Conservation (phyloP, 2,113 vertebrate species). For the Seriola dumerili region DNA sequence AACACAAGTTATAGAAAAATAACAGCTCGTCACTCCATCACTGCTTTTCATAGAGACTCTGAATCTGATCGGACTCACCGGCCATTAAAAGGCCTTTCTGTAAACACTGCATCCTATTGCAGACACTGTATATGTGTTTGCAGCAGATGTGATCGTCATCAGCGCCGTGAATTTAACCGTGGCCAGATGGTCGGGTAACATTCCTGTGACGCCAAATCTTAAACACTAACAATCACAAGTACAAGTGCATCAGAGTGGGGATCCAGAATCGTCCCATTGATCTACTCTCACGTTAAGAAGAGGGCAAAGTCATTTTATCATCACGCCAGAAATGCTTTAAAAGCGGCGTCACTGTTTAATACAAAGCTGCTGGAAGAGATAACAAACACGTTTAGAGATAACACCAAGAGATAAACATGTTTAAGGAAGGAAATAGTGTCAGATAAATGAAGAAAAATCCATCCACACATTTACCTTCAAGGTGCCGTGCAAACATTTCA, state of each 20-base stretch:
- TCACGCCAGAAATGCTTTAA: slow-evolving; percentile 88
- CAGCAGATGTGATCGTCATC: slow-evolving; percentile 85
- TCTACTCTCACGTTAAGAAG: slow-evolving; percentile 75
- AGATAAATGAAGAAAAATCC: slow-evolving; percentile 42
- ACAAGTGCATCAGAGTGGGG: slow-evolving; percentile 53
- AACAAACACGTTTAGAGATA: slow-evolving; percentile 15
- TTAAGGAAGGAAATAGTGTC: slow-evolving; percentile 42
- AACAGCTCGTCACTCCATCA: slow-evolving; percentile 25
- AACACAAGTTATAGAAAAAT: slow-evolving; percentile 34
- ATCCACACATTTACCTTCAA: background rate
- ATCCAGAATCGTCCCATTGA: slow-evolving; percentile 73
- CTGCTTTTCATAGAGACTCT: slow-evolving; percentile 9
- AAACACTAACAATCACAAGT: slow-evolving; percentile 61
- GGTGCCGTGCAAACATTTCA: slow-evolving; percentile 30
- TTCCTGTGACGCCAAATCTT: slow-evolving; percentile 79
- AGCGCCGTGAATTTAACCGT: slow-evolving; percentile 81
- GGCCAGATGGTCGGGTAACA: slow-evolving; percentile 80
- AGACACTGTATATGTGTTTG: slow-evolving; percentile 78
- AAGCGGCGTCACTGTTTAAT: slow-evolving; percentile 38
- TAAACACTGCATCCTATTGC: slow-evolving; percentile 83
- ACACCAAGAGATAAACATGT: background rate
- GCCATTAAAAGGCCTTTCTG: slow-evolving; percentile 83
- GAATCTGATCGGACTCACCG: slow-evolving; percentile 74
- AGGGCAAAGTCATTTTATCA: slow-evolving; percentile 80
- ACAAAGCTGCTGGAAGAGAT: slow-evolving; percentile 27